Evolutionary conservation across 2,113 vertebrate genomes (phyloP).

Genomic region (Cottus gobio): DNA sequence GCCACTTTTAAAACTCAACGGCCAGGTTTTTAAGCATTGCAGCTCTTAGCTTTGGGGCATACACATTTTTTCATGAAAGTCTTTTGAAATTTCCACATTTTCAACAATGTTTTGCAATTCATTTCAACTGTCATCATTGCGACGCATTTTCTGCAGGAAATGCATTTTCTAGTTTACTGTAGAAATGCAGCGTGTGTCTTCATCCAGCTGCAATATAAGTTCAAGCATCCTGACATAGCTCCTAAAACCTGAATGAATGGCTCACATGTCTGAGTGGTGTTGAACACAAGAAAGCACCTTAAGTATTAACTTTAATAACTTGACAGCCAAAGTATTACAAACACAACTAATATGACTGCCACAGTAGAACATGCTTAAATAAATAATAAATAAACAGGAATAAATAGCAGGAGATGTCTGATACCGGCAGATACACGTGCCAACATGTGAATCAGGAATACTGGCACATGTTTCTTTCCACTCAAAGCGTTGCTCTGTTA

Average conservation of each 20-base stretch:
- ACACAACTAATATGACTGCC: not conserved
- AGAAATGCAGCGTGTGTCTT: too few relatives aligned
- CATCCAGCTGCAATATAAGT: too few relatives aligned
- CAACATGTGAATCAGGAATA: not conserved
- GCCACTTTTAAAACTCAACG: too few relatives aligned
- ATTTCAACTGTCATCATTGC: too few relatives aligned
- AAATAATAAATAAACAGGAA: not conserved
- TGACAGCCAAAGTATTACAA: not conserved
- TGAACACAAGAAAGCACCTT: not conserved
- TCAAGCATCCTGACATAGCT: not conserved
- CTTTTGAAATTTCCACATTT: too few relatives aligned
- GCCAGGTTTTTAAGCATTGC: too few relatives aligned
- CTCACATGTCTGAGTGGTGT: not conserved
- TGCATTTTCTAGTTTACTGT: too few relatives aligned
- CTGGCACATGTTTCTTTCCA: not conserved
- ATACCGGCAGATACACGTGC: not conserved
- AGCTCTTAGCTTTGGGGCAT: too few relatives aligned
- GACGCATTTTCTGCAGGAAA: too few relatives aligned
- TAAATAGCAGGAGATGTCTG: not conserved
- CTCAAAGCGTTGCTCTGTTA: not conserved
- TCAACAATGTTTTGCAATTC: too few relatives aligned
- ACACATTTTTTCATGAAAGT: too few relatives aligned
- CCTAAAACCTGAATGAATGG: not conserved
- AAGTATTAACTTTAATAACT: not conserved
- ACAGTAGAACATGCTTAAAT: not conserved